phyloP scores from a whole-genome alignment of 1,140 invertebrate genomes.

The Drosophila fuyamai region DNA sequence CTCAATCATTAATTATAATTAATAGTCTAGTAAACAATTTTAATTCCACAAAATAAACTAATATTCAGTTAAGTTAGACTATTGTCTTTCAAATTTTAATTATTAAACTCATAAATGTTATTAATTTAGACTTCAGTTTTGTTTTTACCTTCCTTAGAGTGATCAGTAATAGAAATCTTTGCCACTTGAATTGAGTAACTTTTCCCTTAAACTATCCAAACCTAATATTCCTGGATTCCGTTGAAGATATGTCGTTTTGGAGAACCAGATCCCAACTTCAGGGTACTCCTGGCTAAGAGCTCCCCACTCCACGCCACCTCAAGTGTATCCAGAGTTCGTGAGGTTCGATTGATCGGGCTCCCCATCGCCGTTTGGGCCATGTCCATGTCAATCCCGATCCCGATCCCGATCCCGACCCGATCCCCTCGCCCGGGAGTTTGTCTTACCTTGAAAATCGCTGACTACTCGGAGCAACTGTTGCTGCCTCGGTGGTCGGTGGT shows the following conservation, averaged over 20 bases:
- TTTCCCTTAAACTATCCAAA: no score
- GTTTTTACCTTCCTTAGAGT: no score
- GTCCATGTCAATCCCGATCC: slow-evolving; percentile 5
- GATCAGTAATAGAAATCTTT: no score
- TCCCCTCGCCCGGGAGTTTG: slow-evolving; percentile 38
- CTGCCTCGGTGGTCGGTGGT: slow-evolving; percentile 70
- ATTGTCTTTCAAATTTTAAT: no score
- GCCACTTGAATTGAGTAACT: no score
- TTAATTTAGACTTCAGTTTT: no score
- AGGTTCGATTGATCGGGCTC: slow-evolving; percentile 5
- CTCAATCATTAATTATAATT: no score
- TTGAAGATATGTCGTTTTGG: not conserved
- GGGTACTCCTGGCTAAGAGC: no score
- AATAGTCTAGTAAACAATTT: no score
- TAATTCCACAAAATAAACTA: no score
- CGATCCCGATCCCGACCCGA: not conserved
- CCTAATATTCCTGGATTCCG: not conserved
- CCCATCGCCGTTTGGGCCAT: slow-evolving; percentile 6
- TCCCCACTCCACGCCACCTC: not conserved
- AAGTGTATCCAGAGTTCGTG: slow-evolving; percentile 38
- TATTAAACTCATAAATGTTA: no score
- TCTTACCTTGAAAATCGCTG: slow-evolving; percentile 80
- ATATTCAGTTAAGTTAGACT: no score
- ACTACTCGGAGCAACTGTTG: slow-evolving; percentile 51
- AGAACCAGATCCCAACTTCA: not conserved